A percentile compares a stretch with the other conserved stretches of the same genome.
These are phyloP conservation scores for Latrodectus hesperus DNA, from an alignment of 2,888 invertebrate genomes.

Conservation along the genomic window DNA sequence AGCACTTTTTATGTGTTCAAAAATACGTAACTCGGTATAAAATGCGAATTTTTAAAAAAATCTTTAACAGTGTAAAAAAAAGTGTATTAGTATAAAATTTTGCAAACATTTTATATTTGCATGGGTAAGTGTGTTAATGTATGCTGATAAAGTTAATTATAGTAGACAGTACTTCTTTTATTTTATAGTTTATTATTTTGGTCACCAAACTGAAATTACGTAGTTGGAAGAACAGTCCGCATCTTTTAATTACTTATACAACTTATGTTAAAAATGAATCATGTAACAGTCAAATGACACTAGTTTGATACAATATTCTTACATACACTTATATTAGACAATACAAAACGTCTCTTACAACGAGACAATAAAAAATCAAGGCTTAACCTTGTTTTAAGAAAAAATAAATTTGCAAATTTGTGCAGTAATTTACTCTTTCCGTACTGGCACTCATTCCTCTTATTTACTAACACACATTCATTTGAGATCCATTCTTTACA, in stretches of 20 bases:
- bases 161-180: not conserved
- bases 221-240: constrained; percentile 57
- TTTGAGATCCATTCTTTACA: too few relatives aligned
- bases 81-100: too few relatives aligned
- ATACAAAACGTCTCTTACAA: constrained; percentile 67
- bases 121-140: not conserved
- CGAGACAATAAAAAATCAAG: constrained; percentile 68
- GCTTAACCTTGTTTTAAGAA: constrained; percentile 67
- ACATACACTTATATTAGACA: constrained; percentile 52
- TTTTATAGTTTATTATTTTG: constrained; percentile 40
- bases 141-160: not conserved
- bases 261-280: constrained; percentile 43
- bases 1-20: too few relatives aligned
- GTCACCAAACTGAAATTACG: constrained; percentile 50
- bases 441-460: constrained; percentile 35
- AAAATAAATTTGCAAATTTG: constrained; percentile 59
- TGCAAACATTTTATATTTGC: too few relatives aligned
- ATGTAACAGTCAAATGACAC: constrained; percentile 46
- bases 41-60: too few relatives aligned
- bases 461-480: constrained; percentile 16
- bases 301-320: constrained; percentile 49
- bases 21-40: too few relatives aligned
- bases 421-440: constrained; percentile 31
- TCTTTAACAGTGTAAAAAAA: too few relatives aligned
- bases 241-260: constrained; percentile 45